These are phyloP conservation scores for Montipora capitata DNA, from an alignment of 92 coral and sea anemone genomes.

Conservation along the genomic window DNA sequence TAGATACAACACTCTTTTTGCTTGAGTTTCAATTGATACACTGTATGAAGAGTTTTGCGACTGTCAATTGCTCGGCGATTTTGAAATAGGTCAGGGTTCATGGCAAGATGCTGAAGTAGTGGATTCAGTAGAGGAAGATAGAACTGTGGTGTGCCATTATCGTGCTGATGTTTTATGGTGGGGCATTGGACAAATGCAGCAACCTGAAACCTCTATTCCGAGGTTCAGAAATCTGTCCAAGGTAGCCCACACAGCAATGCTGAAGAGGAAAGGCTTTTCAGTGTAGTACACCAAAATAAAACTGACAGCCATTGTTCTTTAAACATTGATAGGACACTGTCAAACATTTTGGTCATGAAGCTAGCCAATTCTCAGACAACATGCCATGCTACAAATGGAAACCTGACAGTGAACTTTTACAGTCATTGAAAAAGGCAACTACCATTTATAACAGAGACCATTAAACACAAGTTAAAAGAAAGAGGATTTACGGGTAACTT, in stretches of 20 bases:
- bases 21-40: no score
- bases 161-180: slow-evolving; percentile 73
- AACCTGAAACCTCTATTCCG: slow-evolving; percentile 24
- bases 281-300: slow-evolving; percentile 70
- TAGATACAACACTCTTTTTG: no score
- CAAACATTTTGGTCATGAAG: slow-evolving; percentile 43
- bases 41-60: slow-evolving; percentile 24
- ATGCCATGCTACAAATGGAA: no score
- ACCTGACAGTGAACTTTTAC: no score
- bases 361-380: background rate
- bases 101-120: background rate
- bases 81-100: slow-evolving; percentile 49
- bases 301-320: slow-evolving; percentile 66
- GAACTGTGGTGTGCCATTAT: slow-evolving; percentile 48
- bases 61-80: slow-evolving; percentile 53
- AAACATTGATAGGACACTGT: slow-evolving; percentile 45
- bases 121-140: slow-evolving; percentile 50
- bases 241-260: slow-evolving; percentile 66
- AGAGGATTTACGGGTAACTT: no score
- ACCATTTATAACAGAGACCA: no score
- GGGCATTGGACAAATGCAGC: slow-evolving; percentile 42
- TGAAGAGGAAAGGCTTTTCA: slow-evolving; percentile 72
- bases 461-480: slow-evolving; percentile 15
- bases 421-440: no score
- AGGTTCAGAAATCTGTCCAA: no score